Evolutionary conservation across 2,113 vertebrate genomes (phyloP), one percentile per base, ranked within the genome.

Genomic region (Leucopsar rothschildi): DNA sequence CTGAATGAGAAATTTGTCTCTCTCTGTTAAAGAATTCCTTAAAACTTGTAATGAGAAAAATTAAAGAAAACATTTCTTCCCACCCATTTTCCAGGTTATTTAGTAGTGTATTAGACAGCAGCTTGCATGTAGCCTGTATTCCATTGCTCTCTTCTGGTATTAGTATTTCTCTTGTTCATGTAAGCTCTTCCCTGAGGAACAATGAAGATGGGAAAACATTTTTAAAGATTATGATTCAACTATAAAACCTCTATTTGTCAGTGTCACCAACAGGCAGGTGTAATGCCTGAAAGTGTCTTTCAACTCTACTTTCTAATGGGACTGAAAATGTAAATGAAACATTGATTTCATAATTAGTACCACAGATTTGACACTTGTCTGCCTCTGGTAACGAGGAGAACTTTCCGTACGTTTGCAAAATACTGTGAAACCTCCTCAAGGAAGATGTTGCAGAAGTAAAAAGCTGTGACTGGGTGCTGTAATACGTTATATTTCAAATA

Each of bases 261-360:
- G 39, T 90, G 93, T 93, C 90, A 96, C 47, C 72, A 68, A 68
- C 49, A 93, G 92, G 82, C 88, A 96, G 92, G 93, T 92, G 24
- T 88, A 85, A 90, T 88, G 44, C 42, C 59, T 92, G 47, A 82
- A 92, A 93, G 6, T 88, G 80, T 81, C 95, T 96, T 96, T 96
- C 91, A 91, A 84, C 68, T 95, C 44, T 64, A 52, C 72, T 78
- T 83, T 92, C 85, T 75, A 64, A 88, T 94, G 81, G 40, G 65
- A 81, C 60, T 92, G 53, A 82, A 87, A 90, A 90, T 92, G 71
- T 70, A 93, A 93, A 96, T 88, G 87, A 93, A 96, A 80, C 79
- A 92, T 88, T 88, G 76, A 96, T 94, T 96, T 97, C 60, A 78
- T 91, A 96, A 95, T 96, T 95, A 93, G 60, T 88, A 75, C 56